Conservation (phyloP, 35 echinoderm and acorn worm species). For the Stichopus chloronotus region DNA sequence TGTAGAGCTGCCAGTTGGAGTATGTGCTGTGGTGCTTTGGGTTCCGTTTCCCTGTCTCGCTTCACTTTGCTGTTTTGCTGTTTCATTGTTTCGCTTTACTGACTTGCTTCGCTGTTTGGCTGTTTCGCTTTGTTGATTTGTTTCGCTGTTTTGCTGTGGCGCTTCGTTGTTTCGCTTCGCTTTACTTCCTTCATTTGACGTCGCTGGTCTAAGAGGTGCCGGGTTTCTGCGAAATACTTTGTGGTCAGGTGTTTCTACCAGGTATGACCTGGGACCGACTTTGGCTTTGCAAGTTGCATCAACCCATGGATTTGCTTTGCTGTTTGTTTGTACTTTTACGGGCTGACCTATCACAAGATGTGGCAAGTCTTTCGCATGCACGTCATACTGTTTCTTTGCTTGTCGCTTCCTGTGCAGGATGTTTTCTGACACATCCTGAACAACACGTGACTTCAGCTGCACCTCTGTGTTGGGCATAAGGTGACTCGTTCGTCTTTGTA, state of each 20-base stretch:
- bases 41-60: not conserved
- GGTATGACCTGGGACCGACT: conserved; percentile 50
- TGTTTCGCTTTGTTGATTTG: conserved; percentile 22
- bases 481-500: conserved; percentile 69
- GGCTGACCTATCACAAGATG: conserved; percentile 72
- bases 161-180: not conserved
- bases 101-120: not conserved
- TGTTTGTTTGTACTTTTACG: conserved; percentile 65
- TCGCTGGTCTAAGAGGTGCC: conserved; percentile 7
- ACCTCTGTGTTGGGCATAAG: conserved; percentile 64
- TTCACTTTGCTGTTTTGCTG: not conserved
- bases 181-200: conserved; percentile 15
- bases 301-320: conserved; percentile 38
- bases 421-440: conserved; percentile 64
- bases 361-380: conserved; percentile 69
- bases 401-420: conserved; percentile 65
- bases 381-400: conserved; percentile 79
- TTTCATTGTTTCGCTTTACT: not conserved
- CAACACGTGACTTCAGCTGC: conserved; percentile 60
- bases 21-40: not conserved
- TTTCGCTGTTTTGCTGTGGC: not conserved
- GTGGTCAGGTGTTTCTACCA: conserved; percentile 35
- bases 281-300: conserved; percentile 16
- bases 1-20: not conserved
- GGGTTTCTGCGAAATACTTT: conserved; percentile 30